Conservation (phyloP, 2,888 invertebrate genomes). For the Panzeria rudis region DNA sequence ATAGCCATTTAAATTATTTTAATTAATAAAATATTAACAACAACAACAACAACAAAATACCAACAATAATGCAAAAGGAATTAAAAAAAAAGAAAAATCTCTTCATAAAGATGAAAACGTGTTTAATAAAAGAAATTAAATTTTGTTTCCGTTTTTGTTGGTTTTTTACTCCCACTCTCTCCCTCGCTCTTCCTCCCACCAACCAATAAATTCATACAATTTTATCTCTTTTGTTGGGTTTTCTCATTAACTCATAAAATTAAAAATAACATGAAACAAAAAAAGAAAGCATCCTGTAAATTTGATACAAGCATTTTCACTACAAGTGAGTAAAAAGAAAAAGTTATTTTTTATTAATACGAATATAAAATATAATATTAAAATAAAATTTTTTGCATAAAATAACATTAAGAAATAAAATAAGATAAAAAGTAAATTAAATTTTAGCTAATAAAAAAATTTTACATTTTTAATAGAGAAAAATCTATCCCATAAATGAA, state of each 20-base stretch:
- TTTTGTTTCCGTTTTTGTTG: conserved; percentile 19
- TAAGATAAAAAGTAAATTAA: conserved; percentile 19
- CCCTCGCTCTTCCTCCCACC: background rate
- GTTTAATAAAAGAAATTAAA: conserved; percentile 20
- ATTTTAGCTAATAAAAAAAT: conserved; percentile 53
- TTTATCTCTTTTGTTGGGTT: background rate
- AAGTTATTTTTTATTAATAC: conserved; percentile 36
- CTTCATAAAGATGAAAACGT: conserved; percentile 33
- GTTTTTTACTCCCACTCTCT: background rate
- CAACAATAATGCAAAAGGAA: conserved; percentile 5
- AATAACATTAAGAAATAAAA: conserved; percentile 1
- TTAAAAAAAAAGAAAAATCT: conserved; percentile 16
- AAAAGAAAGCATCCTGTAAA: conserved; percentile 38
- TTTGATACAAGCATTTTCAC: conserved; percentile 52
- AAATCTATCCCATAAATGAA: background rate
- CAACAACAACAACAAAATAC: background rate
- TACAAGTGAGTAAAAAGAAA: conserved; percentile 47
- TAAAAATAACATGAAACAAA: background rate
- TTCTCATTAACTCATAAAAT: conserved; percentile 24
- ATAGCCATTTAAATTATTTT: conserved; percentile 47
- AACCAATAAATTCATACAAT: background rate
- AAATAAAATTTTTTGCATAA: conserved; percentile 39
- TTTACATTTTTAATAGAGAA: conserved; percentile 55
- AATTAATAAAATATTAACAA: conserved; percentile 43
- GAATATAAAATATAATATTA: conserved; percentile 15